phyloP scores from a whole-genome alignment of 2,888 invertebrate species.

The Therioaphis trifolii region DNA sequence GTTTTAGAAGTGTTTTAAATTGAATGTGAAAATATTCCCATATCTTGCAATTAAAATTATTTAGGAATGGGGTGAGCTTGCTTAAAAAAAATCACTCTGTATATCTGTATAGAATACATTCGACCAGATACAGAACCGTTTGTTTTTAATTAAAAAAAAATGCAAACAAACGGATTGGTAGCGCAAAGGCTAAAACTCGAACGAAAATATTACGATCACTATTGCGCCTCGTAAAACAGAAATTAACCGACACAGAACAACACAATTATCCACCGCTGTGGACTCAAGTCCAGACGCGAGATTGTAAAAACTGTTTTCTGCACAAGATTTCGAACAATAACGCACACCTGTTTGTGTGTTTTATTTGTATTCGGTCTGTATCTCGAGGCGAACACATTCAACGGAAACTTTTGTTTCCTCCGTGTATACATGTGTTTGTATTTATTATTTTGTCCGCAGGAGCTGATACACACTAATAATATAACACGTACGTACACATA shows the following conservation, averaged over 20 bases:
- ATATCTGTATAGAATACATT: too few relatives aligned
- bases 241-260: not conserved
- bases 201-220: not conserved
- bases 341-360: constrained; percentile 2
- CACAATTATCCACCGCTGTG: not conserved
- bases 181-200: not conserved
- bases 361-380: not conserved
- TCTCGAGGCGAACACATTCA: too few relatives aligned
- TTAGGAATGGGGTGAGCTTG: too few relatives aligned
- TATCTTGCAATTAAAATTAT: too few relatives aligned
- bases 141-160: constrained; percentile 22
- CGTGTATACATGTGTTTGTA: too few relatives aligned
- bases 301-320: constrained; percentile 3
- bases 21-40: too few relatives aligned
- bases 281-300: not conserved
- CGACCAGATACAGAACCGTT: not conserved
- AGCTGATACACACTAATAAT: not conserved
- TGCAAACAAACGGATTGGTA: not conserved
- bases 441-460: not conserved
- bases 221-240: not conserved
- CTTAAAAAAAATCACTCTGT: too few relatives aligned
- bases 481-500: too few relatives aligned
- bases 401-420: too few relatives aligned
- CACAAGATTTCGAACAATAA: constrained; percentile 7
- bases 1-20: too few relatives aligned